A percentile compares a stretch with the other conserved stretches of the same genome.
Conservation (phyloP, 1,140 invertebrate species). For the Metaphire vulgaris region DNA sequence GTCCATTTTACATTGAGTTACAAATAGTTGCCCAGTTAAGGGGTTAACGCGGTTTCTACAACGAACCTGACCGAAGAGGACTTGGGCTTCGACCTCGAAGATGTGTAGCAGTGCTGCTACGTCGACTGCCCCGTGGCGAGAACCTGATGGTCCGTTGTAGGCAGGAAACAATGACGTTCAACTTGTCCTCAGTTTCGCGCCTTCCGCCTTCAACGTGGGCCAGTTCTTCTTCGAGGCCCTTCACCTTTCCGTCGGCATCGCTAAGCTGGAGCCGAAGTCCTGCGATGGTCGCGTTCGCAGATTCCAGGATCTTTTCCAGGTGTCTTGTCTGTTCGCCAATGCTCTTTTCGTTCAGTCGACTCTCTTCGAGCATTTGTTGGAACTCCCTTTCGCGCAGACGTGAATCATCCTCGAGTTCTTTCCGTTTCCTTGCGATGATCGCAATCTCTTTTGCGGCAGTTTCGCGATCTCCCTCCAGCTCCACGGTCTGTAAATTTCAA, state of each 20-base stretch:
- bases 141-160: constrained; percentile 75
- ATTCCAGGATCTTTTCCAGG: constrained; percentile 76
- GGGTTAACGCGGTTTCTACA: too few relatives aligned
- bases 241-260: constrained; percentile 73
- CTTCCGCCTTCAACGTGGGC: constrained; percentile 68
- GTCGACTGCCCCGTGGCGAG: constrained; percentile 41
- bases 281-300: constrained; percentile 67
- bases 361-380: background rate
- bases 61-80: too few relatives aligned
- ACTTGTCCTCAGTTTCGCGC: constrained; percentile 72
- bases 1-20: too few relatives aligned
- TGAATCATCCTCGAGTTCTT: constrained; percentile 47
- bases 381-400: background rate
- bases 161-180: constrained; percentile 72
- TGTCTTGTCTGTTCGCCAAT: constrained; percentile 64
- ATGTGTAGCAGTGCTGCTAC: constrained; percentile 33
- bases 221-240: constrained; percentile 71
- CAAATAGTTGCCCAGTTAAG: too few relatives aligned
- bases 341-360: constrained; percentile 70
- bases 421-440: constrained; percentile 48
- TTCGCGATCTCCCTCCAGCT: constrained; percentile 68
- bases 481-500: constrained; percentile 63
- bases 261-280: constrained; percentile 68
- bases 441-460: constrained; percentile 51
- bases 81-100: constrained; percentile 45